Conservation (phyloP, 1,140 invertebrate genomes). For the Cardiocondyla obscurior region DNA sequence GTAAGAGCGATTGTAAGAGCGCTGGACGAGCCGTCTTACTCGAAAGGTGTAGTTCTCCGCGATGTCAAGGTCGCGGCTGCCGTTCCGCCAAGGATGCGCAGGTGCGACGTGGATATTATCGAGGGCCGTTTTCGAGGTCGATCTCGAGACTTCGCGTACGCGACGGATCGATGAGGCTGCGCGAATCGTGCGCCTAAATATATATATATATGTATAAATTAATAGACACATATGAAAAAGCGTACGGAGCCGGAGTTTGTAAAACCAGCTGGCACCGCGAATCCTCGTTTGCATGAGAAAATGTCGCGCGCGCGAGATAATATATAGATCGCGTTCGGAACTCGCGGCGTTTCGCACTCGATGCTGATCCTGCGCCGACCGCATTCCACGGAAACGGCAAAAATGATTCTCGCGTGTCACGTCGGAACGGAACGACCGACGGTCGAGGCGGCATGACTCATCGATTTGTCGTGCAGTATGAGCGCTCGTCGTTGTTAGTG, state of each 20-base stretch:
- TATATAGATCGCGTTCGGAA: not conserved
- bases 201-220: no score
- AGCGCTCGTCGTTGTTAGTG: not conserved
- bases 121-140: slow-evolving; percentile 29
- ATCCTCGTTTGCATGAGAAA: not conserved
- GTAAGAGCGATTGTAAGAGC: not conserved
- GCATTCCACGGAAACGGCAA: not conserved
- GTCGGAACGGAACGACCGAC: not conserved
- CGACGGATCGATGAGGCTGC: slow-evolving; percentile 48
- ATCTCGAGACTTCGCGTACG: slow-evolving; percentile 17
- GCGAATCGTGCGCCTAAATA: not conserved
- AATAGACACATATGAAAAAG: no score
- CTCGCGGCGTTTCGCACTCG: not conserved
- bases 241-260: no score
- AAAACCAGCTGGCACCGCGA: not conserved
- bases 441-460: slow-evolving; percentile 24
- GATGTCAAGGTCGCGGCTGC: slow-evolving; percentile 47
- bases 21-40: no score
- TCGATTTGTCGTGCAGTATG: slow-evolving; percentile 46
- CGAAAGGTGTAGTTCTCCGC: not conserved
- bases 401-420: not conserved
- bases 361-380: not conserved
- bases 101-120: slow-evolving; percentile 42
- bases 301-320: not conserved
- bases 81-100: slow-evolving; percentile 19